Evolutionary conservation across 2,113 vertebrate genomes (phyloP), one percentile per base, ranked within the genome.

Genomic region (Marmota flaviventris): DNA sequence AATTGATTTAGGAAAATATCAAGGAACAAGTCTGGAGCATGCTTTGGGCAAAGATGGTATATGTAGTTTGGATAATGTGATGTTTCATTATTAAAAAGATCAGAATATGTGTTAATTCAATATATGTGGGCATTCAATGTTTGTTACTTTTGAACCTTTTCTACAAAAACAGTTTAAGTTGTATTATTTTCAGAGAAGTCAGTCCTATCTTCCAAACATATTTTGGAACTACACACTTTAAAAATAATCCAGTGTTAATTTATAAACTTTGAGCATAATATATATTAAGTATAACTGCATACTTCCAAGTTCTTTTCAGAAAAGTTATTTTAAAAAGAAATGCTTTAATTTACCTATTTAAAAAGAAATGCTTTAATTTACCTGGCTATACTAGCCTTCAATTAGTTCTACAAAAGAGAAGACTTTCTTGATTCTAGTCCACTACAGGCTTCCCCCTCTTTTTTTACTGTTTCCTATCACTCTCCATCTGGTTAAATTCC

Each of bases 291-390:
- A 32, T 86, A 73, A 94, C 27, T 82, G 37, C n/a, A 92, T n/a
- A 94, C 11, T 69, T 24, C 29, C 18, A 91, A 61, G 56, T 65
- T 82, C 42, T 92, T 91, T 69, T 51, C 56, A 86, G 37, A 92
- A 94, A 96, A 84, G 8, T 56, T 81, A 48, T 61, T 67, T 39
- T 42, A 93, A 90, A 83, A 61, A 48, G 34, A 85, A 48, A 29
- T n/a, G 7, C 53, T 8, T 95, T 93, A 81, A 78, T 37, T 79
- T 88, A 34, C 22, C 42, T 88, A 86, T 83, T 96, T 89, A 90
- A 89, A 45, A 45, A 45, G 42, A 45, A 45, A 45, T 45, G 45
- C 45, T 45, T 45, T 45, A 8, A 45, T 45, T 45, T 45, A 45
- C 45, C 29, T 3, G 77, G 65, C 63, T 65, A 77, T 2, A 17